These are phyloP conservation scores for Apocrypta bakeri DNA, from an alignment of 1,140 invertebrate species.

Conservation along the genomic window DNA sequence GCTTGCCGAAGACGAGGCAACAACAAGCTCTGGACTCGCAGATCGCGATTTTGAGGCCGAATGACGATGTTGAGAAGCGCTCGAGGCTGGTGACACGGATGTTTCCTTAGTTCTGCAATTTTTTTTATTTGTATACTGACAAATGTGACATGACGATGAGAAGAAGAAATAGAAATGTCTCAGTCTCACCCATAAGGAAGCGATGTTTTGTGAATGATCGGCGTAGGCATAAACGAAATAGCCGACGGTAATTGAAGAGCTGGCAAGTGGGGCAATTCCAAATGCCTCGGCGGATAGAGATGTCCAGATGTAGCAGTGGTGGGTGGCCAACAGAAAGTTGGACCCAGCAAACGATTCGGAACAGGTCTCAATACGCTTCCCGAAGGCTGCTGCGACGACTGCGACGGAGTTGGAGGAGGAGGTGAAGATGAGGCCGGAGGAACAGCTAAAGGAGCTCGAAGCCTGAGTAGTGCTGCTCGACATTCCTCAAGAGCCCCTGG, in stretches of 20 bases:
- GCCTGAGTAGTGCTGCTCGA: slow-evolving; percentile 71
- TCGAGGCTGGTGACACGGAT: slow-evolving; percentile 54
- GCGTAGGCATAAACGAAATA: slow-evolving; percentile 57
- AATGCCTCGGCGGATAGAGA: slow-evolving; percentile 54
- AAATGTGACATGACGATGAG: not conserved
- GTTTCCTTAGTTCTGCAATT: slow-evolving; percentile 28
- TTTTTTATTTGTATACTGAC: not conserved
- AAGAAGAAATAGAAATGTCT: not conserved
- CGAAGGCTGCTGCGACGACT: slow-evolving; percentile 20
- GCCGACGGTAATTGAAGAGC: slow-evolving; percentile 61
- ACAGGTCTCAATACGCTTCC: slow-evolving; percentile 69
- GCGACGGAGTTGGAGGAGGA: slow-evolving; percentile 54
- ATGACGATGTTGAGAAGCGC: not conserved
- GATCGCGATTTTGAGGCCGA: slow-evolving; percentile 36
- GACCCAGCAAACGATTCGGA: slow-evolving; percentile 66
- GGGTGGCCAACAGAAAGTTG: slow-evolving; percentile 65
- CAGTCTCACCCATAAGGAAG: slow-evolving; percentile 42
- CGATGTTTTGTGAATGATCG: slow-evolving; percentile 56
- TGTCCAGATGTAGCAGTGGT: slow-evolving; percentile 33
- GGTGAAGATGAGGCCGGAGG: slow-evolving; percentile 61
- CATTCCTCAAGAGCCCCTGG: slow-evolving; percentile 83
- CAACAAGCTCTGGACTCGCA: slow-evolving; percentile 49
- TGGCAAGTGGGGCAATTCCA: slow-evolving; percentile 63
- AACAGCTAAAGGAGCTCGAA: slow-evolving; percentile 64
- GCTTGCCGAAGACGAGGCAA: slow-evolving; percentile 44